Percentiles rank a stretch among this genome's conserved stretches.
phyloP scores from a whole-genome alignment of 2,888 invertebrate genomes.

The Mactromeris polynyma region DNA sequence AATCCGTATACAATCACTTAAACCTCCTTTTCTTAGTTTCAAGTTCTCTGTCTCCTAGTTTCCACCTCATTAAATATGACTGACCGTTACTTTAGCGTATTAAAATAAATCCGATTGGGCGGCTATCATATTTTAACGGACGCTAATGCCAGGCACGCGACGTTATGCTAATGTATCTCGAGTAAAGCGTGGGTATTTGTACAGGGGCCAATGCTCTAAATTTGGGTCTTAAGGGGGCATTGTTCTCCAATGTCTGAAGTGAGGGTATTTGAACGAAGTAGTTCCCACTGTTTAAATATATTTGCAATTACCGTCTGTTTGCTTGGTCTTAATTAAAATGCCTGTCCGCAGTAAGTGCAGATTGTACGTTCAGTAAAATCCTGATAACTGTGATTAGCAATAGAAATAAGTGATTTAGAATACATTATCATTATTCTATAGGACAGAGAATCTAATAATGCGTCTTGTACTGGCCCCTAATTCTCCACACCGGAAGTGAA shows the following conservation, averaged over 20 bases:
- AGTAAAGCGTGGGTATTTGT: constrained; percentile 64
- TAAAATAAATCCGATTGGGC: constrained; percentile 63
- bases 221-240: constrained; percentile 45
- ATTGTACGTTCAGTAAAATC: too few relatives aligned
- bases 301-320: background rate
- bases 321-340: constrained; percentile 8
- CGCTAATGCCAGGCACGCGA: constrained; percentile 71
- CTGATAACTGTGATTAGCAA: too few relatives aligned
- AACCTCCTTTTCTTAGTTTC: constrained; percentile 13
- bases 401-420: too few relatives aligned
- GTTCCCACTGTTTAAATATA: constrained; percentile 37
- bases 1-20: background rate
- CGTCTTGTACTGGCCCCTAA: too few relatives aligned
- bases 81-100: constrained; percentile 62
- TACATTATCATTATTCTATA: too few relatives aligned
- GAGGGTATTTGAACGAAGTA: constrained; percentile 38
- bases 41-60: constrained; percentile 33
- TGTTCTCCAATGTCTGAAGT: constrained; percentile 48
- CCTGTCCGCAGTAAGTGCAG: background rate
- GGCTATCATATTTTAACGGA: constrained; percentile 64
- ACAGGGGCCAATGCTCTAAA: constrained; percentile 63
- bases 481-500: too few relatives aligned
- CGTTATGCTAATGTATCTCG: constrained; percentile 69
- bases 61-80: constrained; percentile 53
- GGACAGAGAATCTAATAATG: too few relatives aligned